Conservation (phyloP, 1,140 invertebrate species). For the Fopius arisanus region DNA sequence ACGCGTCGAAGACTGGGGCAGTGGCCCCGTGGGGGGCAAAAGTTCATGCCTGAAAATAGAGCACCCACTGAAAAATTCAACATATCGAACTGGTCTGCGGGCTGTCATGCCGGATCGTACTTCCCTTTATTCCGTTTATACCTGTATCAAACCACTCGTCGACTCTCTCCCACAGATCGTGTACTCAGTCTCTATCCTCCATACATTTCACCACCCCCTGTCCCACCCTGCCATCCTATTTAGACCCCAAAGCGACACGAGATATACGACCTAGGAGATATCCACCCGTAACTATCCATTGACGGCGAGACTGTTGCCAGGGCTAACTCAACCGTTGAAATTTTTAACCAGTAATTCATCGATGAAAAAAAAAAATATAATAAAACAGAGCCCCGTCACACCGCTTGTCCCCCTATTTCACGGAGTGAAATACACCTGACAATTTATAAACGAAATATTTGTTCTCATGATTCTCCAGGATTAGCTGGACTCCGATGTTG, state of each 20-base stretch:
- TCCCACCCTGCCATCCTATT: background rate
- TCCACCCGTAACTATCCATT: constrained; percentile 1
- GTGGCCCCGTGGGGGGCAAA: constrained; percentile 4
- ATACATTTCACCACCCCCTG: background rate
- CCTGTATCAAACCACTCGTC: background rate
- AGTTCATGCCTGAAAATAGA: constrained; percentile 25
- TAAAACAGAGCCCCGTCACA: background rate
- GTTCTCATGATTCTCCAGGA: background rate
- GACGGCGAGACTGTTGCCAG: background rate
- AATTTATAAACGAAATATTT: background rate
- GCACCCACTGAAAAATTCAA: constrained; percentile 25
- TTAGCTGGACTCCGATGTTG: too few species aligned
- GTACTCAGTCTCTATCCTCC: constrained; percentile 1
- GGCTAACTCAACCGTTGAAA: background rate
- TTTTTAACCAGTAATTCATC: background rate
- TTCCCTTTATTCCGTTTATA: constrained; percentile 7
- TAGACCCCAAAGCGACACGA: background rate
- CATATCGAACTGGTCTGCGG: constrained; percentile 18
- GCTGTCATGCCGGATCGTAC: background rate
- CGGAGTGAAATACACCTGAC: background rate
- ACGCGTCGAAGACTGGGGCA: background rate
- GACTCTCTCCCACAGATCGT: background rate
- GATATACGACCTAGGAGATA: background rate
- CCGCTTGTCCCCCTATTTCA: background rate
- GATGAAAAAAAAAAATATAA: background rate